Evolutionary conservation across 2,797 vertebrate genomes (phyloP), one percentile per base, ranked within the genome.

Genomic region (Etheostoma nigrum): DNA sequence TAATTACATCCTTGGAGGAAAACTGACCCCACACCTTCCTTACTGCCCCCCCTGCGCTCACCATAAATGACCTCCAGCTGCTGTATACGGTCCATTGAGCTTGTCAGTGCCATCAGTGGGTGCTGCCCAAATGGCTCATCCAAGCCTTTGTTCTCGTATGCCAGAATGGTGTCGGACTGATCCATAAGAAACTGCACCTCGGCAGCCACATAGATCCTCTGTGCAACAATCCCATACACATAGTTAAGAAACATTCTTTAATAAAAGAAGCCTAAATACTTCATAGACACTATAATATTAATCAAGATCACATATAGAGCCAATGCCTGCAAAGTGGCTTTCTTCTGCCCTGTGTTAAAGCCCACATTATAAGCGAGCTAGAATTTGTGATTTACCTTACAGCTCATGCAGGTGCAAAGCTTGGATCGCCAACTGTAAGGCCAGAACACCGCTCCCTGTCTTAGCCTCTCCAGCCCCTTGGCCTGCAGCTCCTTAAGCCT

Each of bases 11-110:
- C 44, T 18, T 6, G 14, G 48, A 52, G 33, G 51, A 54, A 49
- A 72, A 23, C 16, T 21, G 62, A 67, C 77, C 47, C 21, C 30
- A 2, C 44, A 16, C 61, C 67, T 27, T 52, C 55, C 72, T 58
- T 51, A 27, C 40, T 40, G 14, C 16, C 54, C 52, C 5, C 45
- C 36, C 53, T 48, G 0, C 45, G 60, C 88, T 97, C 95, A 99
- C 98, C 96, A 61, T 97, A 98, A 81, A 99, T 97, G 58, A 98
- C 94, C 84, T 99, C 97, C 66, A 99, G 96, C 91, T 98, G 98
- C 87, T 97, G 97, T n/a, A 96, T 94, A 53, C 93, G 96, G 86
- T 96, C 90, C 95, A 99, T 96, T 16, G 96, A 96, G 89, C 84
- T 96, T 0, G 96, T 96, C 14, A 96, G 96, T 9, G 97, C 95